phyloP scores from a whole-genome alignment of 2,113 vertebrate species.

The Antigone vipio region DNA sequence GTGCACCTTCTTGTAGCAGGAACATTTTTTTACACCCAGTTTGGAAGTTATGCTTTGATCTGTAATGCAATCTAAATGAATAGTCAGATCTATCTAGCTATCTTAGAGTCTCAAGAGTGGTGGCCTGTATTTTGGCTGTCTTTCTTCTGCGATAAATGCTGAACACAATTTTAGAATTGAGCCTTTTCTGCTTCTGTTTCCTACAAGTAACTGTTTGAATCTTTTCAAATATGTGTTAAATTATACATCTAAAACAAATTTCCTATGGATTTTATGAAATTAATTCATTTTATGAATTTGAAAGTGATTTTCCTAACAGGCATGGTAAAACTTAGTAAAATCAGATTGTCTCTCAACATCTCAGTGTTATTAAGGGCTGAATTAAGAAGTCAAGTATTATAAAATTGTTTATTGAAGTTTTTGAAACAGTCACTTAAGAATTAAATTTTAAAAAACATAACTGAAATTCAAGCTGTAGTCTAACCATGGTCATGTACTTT shows the following conservation, averaged over 20 bases:
- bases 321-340: not conserved
- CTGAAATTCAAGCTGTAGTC: not conserved
- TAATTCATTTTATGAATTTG: slow-evolving; percentile 3
- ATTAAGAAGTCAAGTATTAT: not conserved
- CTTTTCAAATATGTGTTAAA: not conserved
- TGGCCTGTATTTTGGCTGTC: slow-evolving; percentile 27
- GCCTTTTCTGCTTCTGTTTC: not conserved
- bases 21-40: not conserved
- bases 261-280: not conserved
- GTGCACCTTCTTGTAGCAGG: not conserved
- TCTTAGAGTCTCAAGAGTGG: slow-evolving; percentile 12
- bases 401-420: not conserved
- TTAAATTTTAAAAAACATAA: not conserved
- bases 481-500: not conserved
- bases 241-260: slow-evolving; percentile 1
- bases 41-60: slow-evolving; percentile 39
- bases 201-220: not conserved
- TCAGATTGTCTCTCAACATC: not conserved
- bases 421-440: not conserved
- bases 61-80: slow-evolving; percentile 56
- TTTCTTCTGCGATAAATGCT: not conserved
- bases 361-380: not conserved
- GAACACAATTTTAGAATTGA: not conserved
- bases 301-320: slow-evolving; percentile 5
- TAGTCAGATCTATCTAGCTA: not conserved